Conservation (phyloP, 2,113 vertebrate species). For the Craseonycteris thonglongyai region DNA sequence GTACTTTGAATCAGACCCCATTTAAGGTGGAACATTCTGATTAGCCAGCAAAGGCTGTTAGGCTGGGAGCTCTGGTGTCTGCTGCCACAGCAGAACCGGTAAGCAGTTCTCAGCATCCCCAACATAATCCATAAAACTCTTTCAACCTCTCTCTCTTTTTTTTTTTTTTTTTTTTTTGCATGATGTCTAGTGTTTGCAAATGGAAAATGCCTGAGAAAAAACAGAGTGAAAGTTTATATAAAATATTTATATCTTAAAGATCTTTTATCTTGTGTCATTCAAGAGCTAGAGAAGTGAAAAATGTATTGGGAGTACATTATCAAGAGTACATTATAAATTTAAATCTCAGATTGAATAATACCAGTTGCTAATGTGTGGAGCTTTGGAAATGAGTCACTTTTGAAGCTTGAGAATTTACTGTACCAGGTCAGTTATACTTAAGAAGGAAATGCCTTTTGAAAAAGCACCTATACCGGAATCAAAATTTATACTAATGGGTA, state of each 20-base stretch:
- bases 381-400: constrained; percentile 81
- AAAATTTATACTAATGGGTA: constrained; percentile 51
- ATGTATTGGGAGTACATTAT: constrained; percentile 84
- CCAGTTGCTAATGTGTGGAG: constrained; percentile 82
- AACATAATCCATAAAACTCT: constrained; percentile 61
- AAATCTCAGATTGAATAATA: constrained; percentile 84
- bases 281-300: constrained; percentile 80
- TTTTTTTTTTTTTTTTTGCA: constrained; percentile 42
- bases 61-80: not conserved
- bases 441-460: constrained; percentile 76
- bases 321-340: constrained; percentile 86
- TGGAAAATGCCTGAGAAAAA: constrained; percentile 81
- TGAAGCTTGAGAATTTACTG: constrained; percentile 79
- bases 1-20: not conserved
- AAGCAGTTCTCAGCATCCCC: not conserved
- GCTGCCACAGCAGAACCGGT: constrained; percentile 48
- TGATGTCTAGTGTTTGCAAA: constrained; percentile 80
- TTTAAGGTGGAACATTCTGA: not conserved
- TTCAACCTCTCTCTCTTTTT: constrained; percentile 16
- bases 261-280: constrained; percentile 85
- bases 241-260: constrained; percentile 86
- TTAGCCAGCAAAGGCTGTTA: not conserved
- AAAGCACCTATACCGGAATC: constrained; percentile 67
- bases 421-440: constrained; percentile 79
- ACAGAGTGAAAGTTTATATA: constrained; percentile 84